phyloP scores from a whole-genome alignment of 2,888 invertebrate genomes.

The Magallana nippona region DNA sequence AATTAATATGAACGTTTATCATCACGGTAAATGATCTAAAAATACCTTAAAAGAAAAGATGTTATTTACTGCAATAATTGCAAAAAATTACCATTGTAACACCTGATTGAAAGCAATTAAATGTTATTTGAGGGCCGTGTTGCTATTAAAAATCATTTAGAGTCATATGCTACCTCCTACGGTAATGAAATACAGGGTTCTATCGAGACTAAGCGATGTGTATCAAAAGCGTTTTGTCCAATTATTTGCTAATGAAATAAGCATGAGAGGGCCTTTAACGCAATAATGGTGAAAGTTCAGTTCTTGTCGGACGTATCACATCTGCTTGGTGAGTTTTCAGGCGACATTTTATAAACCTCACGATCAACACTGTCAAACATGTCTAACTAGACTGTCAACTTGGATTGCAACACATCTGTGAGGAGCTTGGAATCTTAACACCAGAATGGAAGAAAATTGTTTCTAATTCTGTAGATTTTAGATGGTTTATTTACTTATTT shows the following conservation, averaged over 20 bases:
- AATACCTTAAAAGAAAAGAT: background rate
- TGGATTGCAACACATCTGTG: too few relatives aligned
- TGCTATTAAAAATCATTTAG: slow-evolving; percentile 28
- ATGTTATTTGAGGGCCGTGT: background rate
- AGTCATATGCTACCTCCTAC: slow-evolving; percentile 19
- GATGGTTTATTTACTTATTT: too few relatives aligned
- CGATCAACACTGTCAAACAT: too few relatives aligned
- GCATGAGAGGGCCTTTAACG: background rate
- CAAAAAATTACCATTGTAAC: background rate
- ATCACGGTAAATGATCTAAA: background rate
- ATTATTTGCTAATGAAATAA: slow-evolving; percentile 19
- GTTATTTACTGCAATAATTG: background rate
- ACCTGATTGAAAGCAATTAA: background rate
- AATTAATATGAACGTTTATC: too few relatives aligned
- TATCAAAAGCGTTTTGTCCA: background rate
- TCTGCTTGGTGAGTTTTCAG: background rate
- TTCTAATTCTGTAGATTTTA: too few relatives aligned
- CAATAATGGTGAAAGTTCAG: slow-evolving; percentile 1
- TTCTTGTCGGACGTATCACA: slow-evolving; percentile 2
- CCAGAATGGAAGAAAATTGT: too few relatives aligned
- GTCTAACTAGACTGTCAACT: too few relatives aligned
- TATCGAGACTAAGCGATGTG: background rate
- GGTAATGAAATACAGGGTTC: background rate
- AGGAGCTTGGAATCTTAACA: too few relatives aligned
- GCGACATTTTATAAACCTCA: too few relatives aligned